Evolutionary conservation across 2,113 vertebrate species (phyloP).

Genomic region (Stigmatopora nigra): DNA sequence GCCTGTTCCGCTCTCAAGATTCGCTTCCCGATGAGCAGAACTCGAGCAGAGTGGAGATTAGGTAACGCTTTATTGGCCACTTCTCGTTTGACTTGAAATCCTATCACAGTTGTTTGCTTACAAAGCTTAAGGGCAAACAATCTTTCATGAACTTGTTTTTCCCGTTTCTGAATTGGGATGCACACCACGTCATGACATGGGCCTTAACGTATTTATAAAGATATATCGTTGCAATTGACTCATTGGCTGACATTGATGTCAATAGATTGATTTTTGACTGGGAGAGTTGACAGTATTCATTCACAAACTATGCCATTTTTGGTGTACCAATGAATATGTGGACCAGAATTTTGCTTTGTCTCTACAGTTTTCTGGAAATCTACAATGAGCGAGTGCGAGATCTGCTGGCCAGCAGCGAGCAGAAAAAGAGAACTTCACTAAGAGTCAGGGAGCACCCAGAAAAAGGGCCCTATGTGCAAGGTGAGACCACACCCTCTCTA

Average conservation of each 20-base stretch:
- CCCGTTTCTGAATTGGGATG: not conserved
- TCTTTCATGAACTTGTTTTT: constrained; percentile 7
- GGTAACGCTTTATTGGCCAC: constrained; percentile 63
- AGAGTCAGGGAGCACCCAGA: constrained; percentile 79
- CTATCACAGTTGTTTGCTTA: not conserved
- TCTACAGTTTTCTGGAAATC: constrained; percentile 90
- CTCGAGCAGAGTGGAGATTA: constrained; percentile 88
- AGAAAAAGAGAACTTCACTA: constrained; percentile 76
- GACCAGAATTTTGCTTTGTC: not conserved
- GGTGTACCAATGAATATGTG: not conserved
- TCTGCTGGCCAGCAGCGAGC: constrained; percentile 74
- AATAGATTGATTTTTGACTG: too few relatives aligned
- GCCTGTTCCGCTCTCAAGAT: constrained; percentile 79
- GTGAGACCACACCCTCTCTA: constrained; percentile 56
- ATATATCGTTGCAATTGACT: not conserved
- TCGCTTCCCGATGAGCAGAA: constrained; percentile 70
- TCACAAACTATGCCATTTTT: not conserved
- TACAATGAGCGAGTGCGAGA: constrained; percentile 95
- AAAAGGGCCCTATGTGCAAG: constrained; percentile 92
- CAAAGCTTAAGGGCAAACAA: constrained; percentile 11
- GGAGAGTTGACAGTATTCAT: too few relatives aligned
- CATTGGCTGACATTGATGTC: too few relatives aligned
- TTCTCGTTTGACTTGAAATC: constrained; percentile 4
- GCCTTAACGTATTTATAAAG: too few relatives aligned
- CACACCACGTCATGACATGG: too few relatives aligned